Evolutionary conservation across 2,888 invertebrate genomes (phyloP).

Genomic region (Tubulanus polymorphus): DNA sequence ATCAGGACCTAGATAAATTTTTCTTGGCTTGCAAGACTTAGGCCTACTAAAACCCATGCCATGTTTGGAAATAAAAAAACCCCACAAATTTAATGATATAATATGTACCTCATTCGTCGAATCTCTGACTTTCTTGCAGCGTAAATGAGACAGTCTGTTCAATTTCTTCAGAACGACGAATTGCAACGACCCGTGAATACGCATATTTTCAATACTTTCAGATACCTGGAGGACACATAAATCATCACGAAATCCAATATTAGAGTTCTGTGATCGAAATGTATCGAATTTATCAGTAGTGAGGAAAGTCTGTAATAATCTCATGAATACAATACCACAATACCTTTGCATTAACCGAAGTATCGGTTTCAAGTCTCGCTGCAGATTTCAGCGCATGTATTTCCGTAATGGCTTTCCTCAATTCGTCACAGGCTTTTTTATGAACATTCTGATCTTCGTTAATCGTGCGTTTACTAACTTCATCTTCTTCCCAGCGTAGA

Average conservation of each 20-base stretch:
- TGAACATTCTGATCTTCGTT: constrained; percentile 67
- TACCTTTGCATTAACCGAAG: background rate
- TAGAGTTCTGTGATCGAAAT: background rate
- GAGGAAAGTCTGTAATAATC: constrained; percentile 1
- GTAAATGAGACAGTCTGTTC: constrained; percentile 84
- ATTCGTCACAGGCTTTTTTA: constrained; percentile 66
- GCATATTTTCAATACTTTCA: constrained; percentile 63
- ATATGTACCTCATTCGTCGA: constrained; percentile 62
- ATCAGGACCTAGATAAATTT: too few relatives aligned
- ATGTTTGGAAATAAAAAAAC: too few relatives aligned
- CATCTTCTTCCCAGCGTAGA: too few relatives aligned
- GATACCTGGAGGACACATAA: constrained; percentile 20
- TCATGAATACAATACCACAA: constrained; percentile 2
- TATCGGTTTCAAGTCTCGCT: constrained; percentile 19
- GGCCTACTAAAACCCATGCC: too few relatives aligned
- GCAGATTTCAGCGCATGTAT: constrained; percentile 54
- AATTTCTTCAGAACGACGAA: constrained; percentile 83
- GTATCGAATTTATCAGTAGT: background rate
- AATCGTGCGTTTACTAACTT: too few relatives aligned
- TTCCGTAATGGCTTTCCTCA: constrained; percentile 66
- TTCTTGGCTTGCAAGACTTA: too few relatives aligned
- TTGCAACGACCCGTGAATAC: constrained; percentile 70
- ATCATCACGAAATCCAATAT: background rate
- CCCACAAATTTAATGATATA: background rate
- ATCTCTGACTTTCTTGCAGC: constrained; percentile 78